Evolutionary conservation across 2,113 vertebrate genomes (phyloP).

Genomic region (Channa argus): DNA sequence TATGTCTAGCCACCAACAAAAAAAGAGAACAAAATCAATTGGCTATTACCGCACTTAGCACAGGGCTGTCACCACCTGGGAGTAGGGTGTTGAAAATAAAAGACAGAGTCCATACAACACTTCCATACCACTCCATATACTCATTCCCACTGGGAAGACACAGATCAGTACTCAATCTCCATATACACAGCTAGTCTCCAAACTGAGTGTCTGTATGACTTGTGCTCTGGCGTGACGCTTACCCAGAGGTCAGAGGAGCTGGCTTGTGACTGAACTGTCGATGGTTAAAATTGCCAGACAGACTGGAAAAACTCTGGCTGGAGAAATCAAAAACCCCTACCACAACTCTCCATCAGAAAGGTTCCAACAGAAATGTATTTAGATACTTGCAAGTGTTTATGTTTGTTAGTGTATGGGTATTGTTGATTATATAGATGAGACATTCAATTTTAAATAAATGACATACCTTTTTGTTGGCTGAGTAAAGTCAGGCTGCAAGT

Average conservation of each 20-base stretch:
- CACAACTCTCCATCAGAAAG: constrained; percentile 18
- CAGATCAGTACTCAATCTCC: constrained; percentile 78
- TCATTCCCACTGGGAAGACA: constrained; percentile 67
- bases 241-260: constrained; percentile 61
- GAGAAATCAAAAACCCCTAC: constrained; percentile 29
- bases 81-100: constrained; percentile 91
- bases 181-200: constrained; percentile 67
- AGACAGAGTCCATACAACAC: constrained; percentile 84
- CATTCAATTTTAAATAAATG: constrained; percentile 2
- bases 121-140: constrained; percentile 75
- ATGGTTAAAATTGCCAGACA: constrained; percentile 52
- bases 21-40: constrained; percentile 97
- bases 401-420: constrained; percentile 8
- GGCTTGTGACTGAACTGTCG: constrained; percentile 59
- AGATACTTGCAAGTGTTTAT: constrained; percentile 1
- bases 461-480: not conserved
- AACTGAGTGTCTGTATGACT: constrained; percentile 57
- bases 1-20: constrained; percentile 95
- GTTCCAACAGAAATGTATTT: not conserved
- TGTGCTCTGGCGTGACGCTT: constrained; percentile 46
- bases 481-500: not conserved
- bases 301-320: constrained; percentile 44
- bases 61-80: constrained; percentile 92
- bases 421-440: not conserved
- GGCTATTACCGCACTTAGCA: constrained; percentile 97